A percentile compares a stretch with the other conserved stretches of the same genome.
Conservation (phyloP, 2,113 vertebrate genomes). For the Erythrocercus mccallii region DNA sequence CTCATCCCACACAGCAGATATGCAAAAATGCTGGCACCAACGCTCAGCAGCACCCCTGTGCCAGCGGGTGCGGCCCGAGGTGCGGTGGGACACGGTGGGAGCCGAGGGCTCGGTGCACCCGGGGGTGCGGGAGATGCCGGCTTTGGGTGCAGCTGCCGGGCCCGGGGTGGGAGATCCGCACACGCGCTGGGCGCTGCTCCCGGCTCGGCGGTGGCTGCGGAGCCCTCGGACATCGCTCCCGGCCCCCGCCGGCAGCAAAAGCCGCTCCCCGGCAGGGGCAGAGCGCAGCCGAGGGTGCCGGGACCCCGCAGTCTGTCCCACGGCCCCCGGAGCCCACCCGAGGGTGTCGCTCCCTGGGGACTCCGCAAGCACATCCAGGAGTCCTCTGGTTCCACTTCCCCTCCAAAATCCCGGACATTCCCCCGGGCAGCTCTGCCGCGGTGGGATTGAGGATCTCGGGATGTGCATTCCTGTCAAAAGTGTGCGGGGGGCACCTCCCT, state of each 20-base stretch:
- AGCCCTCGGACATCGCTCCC: not conserved
- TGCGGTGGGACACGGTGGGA: rapidly evolving
- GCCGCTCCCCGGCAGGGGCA: not conserved
- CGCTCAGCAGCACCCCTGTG: not conserved
- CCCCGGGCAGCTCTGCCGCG: rapidly evolving
- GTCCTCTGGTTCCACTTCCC: rapidly evolving
- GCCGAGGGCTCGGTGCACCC: not conserved
- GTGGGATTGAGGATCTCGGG: not conserved
- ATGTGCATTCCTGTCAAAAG: rapidly evolving
- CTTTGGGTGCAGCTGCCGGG: not conserved
- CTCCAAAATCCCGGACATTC: rapidly evolving
- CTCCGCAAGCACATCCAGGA: not conserved
- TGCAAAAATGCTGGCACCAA: not conserved
- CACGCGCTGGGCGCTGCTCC: too few relatives aligned
- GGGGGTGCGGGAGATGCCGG: not conserved
- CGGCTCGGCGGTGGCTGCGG: not conserved
- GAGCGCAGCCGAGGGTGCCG: not conserved
- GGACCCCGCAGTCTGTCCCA: not conserved
- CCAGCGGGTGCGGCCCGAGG: too few relatives aligned
- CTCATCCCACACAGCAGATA: not conserved
- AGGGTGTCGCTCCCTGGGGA: not conserved
- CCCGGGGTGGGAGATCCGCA: rapidly evolving
- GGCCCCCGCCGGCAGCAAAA: not conserved
- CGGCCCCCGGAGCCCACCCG: not conserved
- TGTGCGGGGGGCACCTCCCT: rapidly evolving